Base-by-base conservation (phyloP, 53 echinoderm and acorn worm genomes). In the Arbacia lixula region DNA sequence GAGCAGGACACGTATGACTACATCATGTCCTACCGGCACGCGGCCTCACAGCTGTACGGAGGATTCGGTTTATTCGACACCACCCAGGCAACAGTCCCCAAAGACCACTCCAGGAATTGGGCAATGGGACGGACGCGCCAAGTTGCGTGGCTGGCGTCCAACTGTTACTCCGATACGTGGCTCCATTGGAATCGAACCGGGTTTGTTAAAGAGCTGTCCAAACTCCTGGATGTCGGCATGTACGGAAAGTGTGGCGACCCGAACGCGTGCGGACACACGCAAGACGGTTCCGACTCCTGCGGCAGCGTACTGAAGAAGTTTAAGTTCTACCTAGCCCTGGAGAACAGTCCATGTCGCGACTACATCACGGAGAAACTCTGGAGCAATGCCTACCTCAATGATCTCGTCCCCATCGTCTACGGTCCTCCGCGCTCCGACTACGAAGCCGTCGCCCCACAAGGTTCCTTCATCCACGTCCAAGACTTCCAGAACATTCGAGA, bases 311-410 rank as follows among this genome's bases (percentile, higher is more conserved):
- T 88, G 38, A 51, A 80, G 34, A 40, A 52, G 12, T 91, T 72
- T 71, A 91, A 91, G 57, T 91, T 91, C 43, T 84, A 85, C 22
- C 56, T 91, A 10, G 77, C 91, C 0, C 33, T 91, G 3, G 88
- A 91, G 38, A 91, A 91, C 66, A 66, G 80, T 31, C 85, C 76
- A 24, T 91, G 91, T 78, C 57, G 66, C 0, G 91, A 91, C 41
- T 91, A 88, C 72, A 91, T 91, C 30, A 91, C 88, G 1, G 88
- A 91, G 56, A 91, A 85, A 20, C 49, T 88, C 0, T 91, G 91
- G 91, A 69, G 85, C 17, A 91, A 85, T 14, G 83, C 91, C 5
- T 28, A 72, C 19, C 61, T 37, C n/a, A 66, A 87, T 12, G 87
- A 86, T 11, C 86, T 86, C 6, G 68, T 71, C 36, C 87, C 87